These are phyloP conservation scores for Papilio xuthus DNA, from an alignment of 1,140 invertebrate genomes.

Conservation along the genomic window DNA sequence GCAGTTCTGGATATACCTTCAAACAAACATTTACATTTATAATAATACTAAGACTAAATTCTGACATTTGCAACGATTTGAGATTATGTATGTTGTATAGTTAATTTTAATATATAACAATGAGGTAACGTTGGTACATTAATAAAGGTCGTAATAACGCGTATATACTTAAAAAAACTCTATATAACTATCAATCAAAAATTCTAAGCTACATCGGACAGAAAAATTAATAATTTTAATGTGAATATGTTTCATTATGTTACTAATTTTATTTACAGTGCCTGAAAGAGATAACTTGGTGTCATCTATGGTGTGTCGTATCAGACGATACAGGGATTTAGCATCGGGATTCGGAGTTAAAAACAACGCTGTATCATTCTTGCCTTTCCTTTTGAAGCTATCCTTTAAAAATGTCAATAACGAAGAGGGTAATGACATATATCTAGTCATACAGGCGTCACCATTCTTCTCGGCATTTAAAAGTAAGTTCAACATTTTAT, in stretches of 20 bases:
- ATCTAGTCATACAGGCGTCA: slow-evolving; percentile 87
- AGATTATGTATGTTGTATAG: too few relatives aligned
- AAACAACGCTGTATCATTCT: slow-evolving; percentile 84
- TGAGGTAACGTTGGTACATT: too few relatives aligned
- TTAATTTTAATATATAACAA: too few relatives aligned
- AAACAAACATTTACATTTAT: too few relatives aligned
- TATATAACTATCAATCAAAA: too few relatives aligned
- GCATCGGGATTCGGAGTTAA: slow-evolving; percentile 83
- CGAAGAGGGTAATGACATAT: slow-evolving; percentile 81
- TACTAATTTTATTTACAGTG: slow-evolving; percentile 44
- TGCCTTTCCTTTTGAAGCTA: slow-evolving; percentile 88
- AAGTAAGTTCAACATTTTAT: too few relatives aligned
- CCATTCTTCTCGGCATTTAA: slow-evolving; percentile 89
- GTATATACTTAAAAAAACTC: too few relatives aligned
- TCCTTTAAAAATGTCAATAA: slow-evolving; percentile 85
- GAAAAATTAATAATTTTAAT: background rate
- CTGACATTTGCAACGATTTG: too few relatives aligned
- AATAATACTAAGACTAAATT: too few relatives aligned
- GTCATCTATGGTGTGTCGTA: slow-evolving; percentile 70
- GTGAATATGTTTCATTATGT: background rate
- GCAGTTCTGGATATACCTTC: too few relatives aligned
- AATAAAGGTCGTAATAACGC: too few relatives aligned
- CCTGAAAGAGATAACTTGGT: slow-evolving; percentile 43
- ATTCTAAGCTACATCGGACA: background rate
- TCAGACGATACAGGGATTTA: slow-evolving; percentile 76